Conservation (phyloP, 2,113 vertebrate genomes). For the Ctenodactylus gundi region DNA sequence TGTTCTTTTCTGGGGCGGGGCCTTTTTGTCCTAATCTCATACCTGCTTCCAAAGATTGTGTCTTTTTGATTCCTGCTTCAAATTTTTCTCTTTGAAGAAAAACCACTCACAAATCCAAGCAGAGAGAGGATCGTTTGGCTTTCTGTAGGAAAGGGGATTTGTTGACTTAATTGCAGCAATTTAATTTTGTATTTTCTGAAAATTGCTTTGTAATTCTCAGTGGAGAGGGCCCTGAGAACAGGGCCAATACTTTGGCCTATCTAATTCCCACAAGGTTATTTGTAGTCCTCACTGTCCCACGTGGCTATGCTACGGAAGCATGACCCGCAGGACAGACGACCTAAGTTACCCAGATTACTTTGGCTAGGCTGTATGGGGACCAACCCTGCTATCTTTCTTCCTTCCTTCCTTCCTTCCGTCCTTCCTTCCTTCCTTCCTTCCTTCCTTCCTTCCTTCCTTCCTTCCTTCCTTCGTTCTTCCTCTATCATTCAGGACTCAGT, state of each 20-base stretch:
- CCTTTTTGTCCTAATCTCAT: neutral
- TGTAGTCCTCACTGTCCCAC: neutral
- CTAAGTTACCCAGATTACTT: neutral
- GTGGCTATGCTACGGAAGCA: fast-evolving
- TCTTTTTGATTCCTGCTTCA: neutral
- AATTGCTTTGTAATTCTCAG: neutral
- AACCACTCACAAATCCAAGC: neutral
- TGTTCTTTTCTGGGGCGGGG: neutral
- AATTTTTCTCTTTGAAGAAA: constrained; percentile 38
- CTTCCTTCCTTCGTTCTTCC: neutral
- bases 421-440: no score
- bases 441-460: neutral
- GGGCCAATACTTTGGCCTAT: neutral
- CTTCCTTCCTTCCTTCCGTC: no score
- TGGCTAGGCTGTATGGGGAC: neutral
- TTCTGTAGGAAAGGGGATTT: neutral
- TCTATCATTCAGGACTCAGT: neutral
- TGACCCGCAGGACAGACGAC: neutral
- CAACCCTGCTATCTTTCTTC: neutral
- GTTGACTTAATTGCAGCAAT: neutral
- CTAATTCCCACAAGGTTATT: neutral
- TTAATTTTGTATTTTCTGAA: constrained; percentile 28
- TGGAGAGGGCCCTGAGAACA: neutral
- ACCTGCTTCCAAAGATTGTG: neutral
- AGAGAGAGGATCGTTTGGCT: neutral